These are phyloP conservation scores for Melanerpes formicivorus DNA, from an alignment of 2,113 vertebrate genomes.

Conservation along the genomic window DNA sequence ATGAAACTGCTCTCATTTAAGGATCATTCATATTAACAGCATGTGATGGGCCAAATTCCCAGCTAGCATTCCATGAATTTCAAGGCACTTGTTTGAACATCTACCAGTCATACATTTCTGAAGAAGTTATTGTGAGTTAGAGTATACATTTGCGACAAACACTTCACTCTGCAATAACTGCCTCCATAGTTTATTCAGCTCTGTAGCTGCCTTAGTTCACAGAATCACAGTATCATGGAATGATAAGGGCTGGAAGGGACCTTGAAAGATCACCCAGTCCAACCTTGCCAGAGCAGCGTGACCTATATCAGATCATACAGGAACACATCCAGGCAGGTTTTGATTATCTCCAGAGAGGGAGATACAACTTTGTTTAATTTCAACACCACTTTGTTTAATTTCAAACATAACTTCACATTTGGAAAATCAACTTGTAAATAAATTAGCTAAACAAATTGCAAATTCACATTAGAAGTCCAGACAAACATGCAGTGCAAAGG, in stretches of 20 bases:
- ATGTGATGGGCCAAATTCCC: neutral
- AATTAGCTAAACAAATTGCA: neutral
- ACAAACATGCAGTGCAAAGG: neutral
- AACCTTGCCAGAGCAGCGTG: no score
- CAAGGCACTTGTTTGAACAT: neutral
- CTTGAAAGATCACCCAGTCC: no score
- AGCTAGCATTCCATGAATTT: neutral
- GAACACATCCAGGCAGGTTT: no score
- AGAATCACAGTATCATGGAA: no score
- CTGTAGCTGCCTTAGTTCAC: neutral
- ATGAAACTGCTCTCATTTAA: neutral
- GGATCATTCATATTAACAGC: neutral
- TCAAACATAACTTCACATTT: neutral
- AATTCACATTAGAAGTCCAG: neutral
- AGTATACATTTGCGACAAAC: neutral
- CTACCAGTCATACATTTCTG: neutral
- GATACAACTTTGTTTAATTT: no score
- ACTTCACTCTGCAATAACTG: neutral
- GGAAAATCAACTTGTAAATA: neutral
- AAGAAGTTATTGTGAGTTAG: neutral
- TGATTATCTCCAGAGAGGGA: no score
- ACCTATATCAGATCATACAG: no score
- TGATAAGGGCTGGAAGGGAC: no score
- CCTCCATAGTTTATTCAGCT: neutral
- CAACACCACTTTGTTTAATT: neutral